These are phyloP conservation scores for Neocrepidodera transversa DNA, from an alignment of 2,888 invertebrate genomes.

Conservation along the genomic window DNA sequence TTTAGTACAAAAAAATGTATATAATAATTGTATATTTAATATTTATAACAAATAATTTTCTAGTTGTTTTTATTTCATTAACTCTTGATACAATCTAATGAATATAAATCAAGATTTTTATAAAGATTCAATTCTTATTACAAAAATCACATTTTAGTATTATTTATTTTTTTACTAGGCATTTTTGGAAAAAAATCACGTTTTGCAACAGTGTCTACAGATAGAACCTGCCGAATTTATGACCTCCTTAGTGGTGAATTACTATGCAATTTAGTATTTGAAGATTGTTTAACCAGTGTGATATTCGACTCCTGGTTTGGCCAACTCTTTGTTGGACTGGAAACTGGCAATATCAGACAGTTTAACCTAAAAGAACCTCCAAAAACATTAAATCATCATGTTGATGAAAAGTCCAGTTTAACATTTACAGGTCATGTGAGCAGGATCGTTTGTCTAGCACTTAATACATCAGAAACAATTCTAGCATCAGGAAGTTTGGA, in stretches of 20 bases:
- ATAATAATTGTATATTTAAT: too few relatives aligned
- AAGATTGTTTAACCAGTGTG: conserved; percentile 72
- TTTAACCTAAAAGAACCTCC: conserved; percentile 74
- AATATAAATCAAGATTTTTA: too few relatives aligned
- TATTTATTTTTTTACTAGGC: conserved; percentile 36
- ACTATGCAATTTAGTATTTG: conserved; percentile 77
- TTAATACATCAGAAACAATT: conserved; percentile 74
- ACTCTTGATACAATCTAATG: too few relatives aligned
- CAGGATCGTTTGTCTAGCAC: conserved; percentile 73
- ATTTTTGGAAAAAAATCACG: conserved; percentile 69
- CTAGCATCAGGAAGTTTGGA: conserved; percentile 81
- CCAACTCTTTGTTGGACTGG: conserved; percentile 76
- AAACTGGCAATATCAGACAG: conserved; percentile 73
- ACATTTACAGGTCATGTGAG: conserved; percentile 74
- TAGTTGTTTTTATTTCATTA: too few relatives aligned
- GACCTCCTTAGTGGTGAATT: conserved; percentile 73
- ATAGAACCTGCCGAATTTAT: conserved; percentile 85
- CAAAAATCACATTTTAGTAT: too few relatives aligned
- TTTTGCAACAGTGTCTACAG: conserved; percentile 79
- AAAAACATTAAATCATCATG: conserved; percentile 70
- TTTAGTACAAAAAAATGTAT: too few relatives aligned
- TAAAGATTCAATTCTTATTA: too few relatives aligned
- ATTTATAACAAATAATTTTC: too few relatives aligned
- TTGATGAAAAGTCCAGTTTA: conserved; percentile 58
- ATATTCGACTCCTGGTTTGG: conserved; percentile 74